These are phyloP conservation scores for Gambelia wislizenii DNA, from an alignment of 2,797 vertebrate genomes.

Conservation along the genomic window DNA sequence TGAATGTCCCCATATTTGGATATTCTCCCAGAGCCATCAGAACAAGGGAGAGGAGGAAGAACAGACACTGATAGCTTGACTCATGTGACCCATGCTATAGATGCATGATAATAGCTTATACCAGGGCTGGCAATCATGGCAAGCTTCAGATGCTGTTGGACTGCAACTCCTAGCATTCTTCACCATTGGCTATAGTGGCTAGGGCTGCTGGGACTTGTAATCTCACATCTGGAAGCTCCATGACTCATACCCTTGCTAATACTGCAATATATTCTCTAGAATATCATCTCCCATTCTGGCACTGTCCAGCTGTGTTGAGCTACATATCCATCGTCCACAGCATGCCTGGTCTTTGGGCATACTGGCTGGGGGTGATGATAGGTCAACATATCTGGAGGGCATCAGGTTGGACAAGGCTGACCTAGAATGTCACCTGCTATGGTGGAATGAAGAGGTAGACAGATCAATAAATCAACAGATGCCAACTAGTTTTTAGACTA, in stretches of 20 bases:
- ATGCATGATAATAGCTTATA: neutral
- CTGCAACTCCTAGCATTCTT: neutral
- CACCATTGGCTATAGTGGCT: neutral
- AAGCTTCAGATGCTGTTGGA: neutral
- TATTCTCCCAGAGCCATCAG: neutral
- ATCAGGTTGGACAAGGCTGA: neutral
- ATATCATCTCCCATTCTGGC: too few relatives aligned
- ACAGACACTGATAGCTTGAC: neutral
- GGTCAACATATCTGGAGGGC: neutral
- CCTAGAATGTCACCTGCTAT: neutral
- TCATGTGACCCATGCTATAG: neutral
- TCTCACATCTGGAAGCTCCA: neutral
- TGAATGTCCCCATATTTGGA: neutral
- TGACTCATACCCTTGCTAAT: too few relatives aligned
- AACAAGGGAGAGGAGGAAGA: neutral
- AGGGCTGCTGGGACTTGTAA: neutral
- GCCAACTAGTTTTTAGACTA: neutral
- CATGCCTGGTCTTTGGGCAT: too few relatives aligned
- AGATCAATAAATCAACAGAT: neutral
- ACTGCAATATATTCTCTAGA: too few relatives aligned
- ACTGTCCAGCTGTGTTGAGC: too few relatives aligned
- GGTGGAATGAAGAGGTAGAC: neutral
- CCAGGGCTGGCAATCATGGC: too few relatives aligned
- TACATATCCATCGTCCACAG: too few relatives aligned
- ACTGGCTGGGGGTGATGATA: too few relatives aligned